phyloP scores from a whole-genome alignment of 2,113 vertebrate species.

The Rhinogobius similis region DNA sequence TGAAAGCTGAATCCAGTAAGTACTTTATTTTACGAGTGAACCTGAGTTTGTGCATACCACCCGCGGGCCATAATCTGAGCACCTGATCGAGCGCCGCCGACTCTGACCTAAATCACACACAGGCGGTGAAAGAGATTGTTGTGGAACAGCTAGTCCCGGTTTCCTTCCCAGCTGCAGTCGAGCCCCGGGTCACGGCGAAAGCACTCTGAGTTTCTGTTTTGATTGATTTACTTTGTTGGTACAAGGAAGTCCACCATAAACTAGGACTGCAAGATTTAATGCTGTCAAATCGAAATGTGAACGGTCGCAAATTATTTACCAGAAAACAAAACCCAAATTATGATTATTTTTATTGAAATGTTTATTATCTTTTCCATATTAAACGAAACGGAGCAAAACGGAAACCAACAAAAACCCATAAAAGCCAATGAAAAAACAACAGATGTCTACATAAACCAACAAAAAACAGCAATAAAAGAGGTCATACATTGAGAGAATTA shows the following conservation, averaged over 20 bases:
- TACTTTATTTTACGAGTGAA: constrained; percentile 27
- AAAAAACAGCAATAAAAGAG: no score
- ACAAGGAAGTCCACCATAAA: neutral
- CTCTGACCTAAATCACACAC: constrained; percentile 51
- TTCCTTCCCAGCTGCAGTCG: constrained; percentile 29
- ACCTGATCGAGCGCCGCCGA: constrained; percentile 31
- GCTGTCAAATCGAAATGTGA: no score
- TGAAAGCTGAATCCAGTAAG: constrained; percentile 96
- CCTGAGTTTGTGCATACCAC: constrained; percentile 4
- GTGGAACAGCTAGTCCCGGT: constrained; percentile 47
- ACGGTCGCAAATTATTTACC: no score
- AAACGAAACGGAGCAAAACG: no score
- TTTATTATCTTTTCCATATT: no score
- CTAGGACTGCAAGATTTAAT: no score
- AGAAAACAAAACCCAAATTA: no score
- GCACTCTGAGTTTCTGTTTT: neutral
- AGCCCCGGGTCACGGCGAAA: constrained; percentile 25
- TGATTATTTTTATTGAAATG: no score
- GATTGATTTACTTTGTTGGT: neutral
- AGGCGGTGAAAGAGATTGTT: constrained; percentile 24
- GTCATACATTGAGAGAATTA: no score
- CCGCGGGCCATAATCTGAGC: constrained; percentile 11
- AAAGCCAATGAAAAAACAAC: no score
- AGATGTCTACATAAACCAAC: no score
- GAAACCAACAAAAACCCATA: no score